Evolutionary conservation across 2,113 vertebrate species (phyloP).

Genomic region (Serinus canaria): DNA sequence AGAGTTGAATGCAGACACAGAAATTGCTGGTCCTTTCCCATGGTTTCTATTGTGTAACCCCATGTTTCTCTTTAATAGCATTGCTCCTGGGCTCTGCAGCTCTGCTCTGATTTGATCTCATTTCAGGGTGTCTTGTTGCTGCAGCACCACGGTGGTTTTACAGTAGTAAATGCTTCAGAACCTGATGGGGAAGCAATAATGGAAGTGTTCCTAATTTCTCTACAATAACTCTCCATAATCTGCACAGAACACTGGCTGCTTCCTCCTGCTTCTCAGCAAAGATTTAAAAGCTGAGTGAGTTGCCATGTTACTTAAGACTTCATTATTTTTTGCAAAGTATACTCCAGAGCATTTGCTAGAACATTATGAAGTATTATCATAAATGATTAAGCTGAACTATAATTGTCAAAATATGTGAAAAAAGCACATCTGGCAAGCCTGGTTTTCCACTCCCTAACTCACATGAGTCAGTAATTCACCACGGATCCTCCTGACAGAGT

Average conservation of each 20-base stretch:
- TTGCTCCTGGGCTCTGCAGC: neutral
- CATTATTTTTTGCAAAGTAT: conserved; percentile 61
- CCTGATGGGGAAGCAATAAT: conserved; percentile 14
- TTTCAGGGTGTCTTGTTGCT: neutral
- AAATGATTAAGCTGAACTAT: conserved; percentile 67
- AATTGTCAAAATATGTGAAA: conserved; percentile 69
- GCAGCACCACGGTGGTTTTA: neutral
- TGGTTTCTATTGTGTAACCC: neutral
- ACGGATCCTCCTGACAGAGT: neutral
- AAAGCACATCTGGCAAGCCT: conserved; percentile 56
- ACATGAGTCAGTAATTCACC: conserved; percentile 12
- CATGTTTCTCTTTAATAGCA: neutral
- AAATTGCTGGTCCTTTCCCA: neutral
- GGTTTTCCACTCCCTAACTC: neutral
- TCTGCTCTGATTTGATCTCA: neutral
- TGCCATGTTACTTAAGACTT: conserved; percentile 50
- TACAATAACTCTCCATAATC: conserved; percentile 8
- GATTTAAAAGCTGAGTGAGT: conserved; percentile 45
- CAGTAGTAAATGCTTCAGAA: neutral
- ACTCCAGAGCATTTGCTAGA: conserved; percentile 55
- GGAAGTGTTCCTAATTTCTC: conserved; percentile 29
- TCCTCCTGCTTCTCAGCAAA: conserved; percentile 6
- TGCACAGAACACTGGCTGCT: conserved; percentile 3
- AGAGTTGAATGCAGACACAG: neutral
- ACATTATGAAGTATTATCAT: conserved; percentile 58